Percentiles rank a stretch among this genome's conserved stretches.
Evolutionary conservation across 2,888 invertebrate species (phyloP).

Genomic region (Sipha maydis): DNA sequence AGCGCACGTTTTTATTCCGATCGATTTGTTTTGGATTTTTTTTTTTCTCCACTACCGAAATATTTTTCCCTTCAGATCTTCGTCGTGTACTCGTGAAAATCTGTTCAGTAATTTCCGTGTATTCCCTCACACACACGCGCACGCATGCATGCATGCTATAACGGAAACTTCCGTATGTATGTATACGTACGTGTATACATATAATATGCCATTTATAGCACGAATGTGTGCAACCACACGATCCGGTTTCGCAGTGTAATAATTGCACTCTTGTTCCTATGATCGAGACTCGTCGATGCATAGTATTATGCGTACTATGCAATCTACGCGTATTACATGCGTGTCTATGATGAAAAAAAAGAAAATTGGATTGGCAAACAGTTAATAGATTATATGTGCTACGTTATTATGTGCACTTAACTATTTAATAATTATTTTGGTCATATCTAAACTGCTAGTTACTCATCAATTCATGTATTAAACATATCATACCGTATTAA

Average conservation of each 20-base stretch:
- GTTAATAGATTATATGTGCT: background rate
- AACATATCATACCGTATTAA: too few relatives aligned
- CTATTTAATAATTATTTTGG: background rate
- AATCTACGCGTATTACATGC: background rate
- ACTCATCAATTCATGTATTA: too few relatives aligned
- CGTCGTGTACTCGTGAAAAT: background rate
- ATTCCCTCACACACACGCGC: background rate
- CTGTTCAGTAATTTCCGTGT: background rate
- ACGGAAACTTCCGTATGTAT: background rate
- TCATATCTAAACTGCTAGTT: too few relatives aligned
- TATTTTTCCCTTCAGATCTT: background rate
- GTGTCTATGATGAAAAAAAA: background rate
- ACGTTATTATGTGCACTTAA: background rate
- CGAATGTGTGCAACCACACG: background rate
- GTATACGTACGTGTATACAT: background rate
- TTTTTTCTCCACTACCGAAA: slow-evolving; percentile 41
- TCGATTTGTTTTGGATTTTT: slow-evolving; percentile 39
- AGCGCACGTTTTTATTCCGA: slow-evolving; percentile 43
- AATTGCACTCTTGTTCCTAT: background rate
- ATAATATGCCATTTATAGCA: background rate
- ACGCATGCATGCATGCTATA: background rate
- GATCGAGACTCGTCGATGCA: background rate
- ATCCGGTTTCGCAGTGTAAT: background rate
- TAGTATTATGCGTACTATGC: background rate
- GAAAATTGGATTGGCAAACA: background rate